Conservation (phyloP, 1,140 invertebrate genomes). For the Microplitis demolitor region DNA sequence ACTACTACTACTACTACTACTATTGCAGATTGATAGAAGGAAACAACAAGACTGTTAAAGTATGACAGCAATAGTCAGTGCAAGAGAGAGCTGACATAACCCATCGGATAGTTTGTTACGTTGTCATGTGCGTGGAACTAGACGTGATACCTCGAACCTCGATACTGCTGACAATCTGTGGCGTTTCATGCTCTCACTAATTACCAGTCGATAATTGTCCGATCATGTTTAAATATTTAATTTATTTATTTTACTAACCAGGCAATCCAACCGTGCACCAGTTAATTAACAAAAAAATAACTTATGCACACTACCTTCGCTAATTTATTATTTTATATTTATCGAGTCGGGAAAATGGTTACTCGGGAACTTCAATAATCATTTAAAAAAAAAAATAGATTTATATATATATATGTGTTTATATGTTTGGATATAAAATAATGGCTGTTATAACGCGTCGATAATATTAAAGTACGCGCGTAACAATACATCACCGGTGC, state of each 20-base stretch:
- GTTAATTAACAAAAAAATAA: too few species aligned
- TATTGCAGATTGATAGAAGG: too few species aligned
- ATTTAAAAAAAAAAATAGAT: conserved; percentile 1
- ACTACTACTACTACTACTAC: background rate
- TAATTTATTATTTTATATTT: too few species aligned
- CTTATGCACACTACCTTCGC: too few species aligned
- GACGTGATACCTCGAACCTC: conserved; percentile 1
- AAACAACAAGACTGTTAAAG: too few species aligned
- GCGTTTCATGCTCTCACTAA: conserved; percentile 6
- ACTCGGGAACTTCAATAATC: too few species aligned
- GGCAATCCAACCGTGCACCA: too few species aligned
- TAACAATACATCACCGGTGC: conserved; percentile 21
- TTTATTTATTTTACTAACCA: background rate
- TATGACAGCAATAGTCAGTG: background rate
- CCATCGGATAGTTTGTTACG: conserved; percentile 18
- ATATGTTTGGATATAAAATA: too few species aligned
- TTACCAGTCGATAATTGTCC: conserved; percentile 22
- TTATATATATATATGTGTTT: background rate
- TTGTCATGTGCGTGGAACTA: conserved; percentile 16
- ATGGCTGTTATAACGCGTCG: background rate
- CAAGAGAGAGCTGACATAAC: background rate
- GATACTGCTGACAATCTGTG: conserved; percentile 20
- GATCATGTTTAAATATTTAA: conserved; percentile 12
- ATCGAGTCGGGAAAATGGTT: too few species aligned
- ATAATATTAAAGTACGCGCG: conserved; percentile 15